These are phyloP conservation scores for Brachionus asplanchnoidis DNA, from an alignment of 1,140 invertebrate genomes.

Conservation along the genomic window DNA sequence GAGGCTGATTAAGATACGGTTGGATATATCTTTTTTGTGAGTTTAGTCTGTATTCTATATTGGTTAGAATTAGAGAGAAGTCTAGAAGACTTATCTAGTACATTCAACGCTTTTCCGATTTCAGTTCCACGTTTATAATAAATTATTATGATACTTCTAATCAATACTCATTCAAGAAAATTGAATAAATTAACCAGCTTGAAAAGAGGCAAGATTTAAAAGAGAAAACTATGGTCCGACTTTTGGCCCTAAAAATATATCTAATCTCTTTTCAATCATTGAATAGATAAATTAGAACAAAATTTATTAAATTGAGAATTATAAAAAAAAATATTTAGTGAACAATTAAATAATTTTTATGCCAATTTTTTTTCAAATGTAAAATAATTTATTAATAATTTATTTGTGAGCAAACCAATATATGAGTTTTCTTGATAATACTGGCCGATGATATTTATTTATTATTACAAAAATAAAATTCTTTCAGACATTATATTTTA, in stretches of 20 bases:
- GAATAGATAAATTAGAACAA: too few relatives aligned
- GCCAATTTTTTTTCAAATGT: too few relatives aligned
- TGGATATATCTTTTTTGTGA: not conserved
- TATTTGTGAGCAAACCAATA: too few relatives aligned
- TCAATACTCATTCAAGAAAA: not conserved
- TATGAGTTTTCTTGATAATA: too few relatives aligned
- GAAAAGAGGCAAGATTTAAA: not conserved
- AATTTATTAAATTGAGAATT: too few relatives aligned
- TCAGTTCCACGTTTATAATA: not conserved
- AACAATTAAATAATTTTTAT: too few relatives aligned
- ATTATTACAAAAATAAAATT: too few relatives aligned
- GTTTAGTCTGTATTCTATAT: not conserved
- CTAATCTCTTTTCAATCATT: not conserved
- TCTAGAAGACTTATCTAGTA: not conserved
- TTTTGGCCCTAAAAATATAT: not conserved
- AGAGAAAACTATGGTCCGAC: not conserved
- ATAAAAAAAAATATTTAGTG: too few relatives aligned
- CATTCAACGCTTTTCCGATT: not conserved
- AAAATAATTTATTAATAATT: too few relatives aligned
- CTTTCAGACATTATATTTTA: too few relatives aligned
- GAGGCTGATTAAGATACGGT: not conserved
- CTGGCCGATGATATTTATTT: too few relatives aligned
- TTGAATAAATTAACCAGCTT: conserved; percentile 14
- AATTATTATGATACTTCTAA: not conserved
- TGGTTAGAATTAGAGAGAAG: not conserved